Base-by-base conservation (phyloP, 2,888 invertebrate species). In the Andrena flavipes region DNA sequence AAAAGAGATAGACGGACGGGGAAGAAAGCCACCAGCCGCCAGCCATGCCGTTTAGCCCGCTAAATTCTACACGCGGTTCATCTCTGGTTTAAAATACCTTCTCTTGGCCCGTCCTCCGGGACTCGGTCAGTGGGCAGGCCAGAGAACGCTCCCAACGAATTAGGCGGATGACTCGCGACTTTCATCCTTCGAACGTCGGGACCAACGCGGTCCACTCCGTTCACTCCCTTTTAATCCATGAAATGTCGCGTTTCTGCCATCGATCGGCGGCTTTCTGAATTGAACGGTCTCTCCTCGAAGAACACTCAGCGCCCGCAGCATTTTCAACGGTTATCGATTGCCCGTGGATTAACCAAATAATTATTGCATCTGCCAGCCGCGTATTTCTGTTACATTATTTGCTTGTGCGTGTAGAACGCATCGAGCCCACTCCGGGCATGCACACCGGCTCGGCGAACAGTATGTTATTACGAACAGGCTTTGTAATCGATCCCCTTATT, bases 401-500 rank as follows among this genome's bases (percentile, higher is more conserved):
- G 62, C 72, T 33, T 33, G 33, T 51, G 62, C 16, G 8, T 7
- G 33, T 64, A 26, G 4, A 26, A 62, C 54, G 56, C 71, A 63
- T 63, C 74, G 42, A 42, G 54, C 68, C 51, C 26, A 63, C 35
- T 64, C 69, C 71, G 70, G 76, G 63, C 75, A 70, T 70, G 80
- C 72, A 81, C 75, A 79, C 42, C 80, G 84, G 78, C 83, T 83
- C 69, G 72, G 80, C 67, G 87, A 87, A 89, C 90, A 90, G 90
- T 91, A 88, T 85, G 86, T 90, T 92, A 91, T 92, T 91, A 90
- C 91, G 82, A 86, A 84, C 87, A 80, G 87, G 90, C 89, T 91
- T 92, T 91, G 91, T 92, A 91, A 91, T 90, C 87, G 87, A 89
- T 87, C 91, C 42, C 91, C 92, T 92, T 92, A 91, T n/a, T n/a